Conservation (phyloP, 2,797 vertebrate species). For the Molossus molossus region DNA sequence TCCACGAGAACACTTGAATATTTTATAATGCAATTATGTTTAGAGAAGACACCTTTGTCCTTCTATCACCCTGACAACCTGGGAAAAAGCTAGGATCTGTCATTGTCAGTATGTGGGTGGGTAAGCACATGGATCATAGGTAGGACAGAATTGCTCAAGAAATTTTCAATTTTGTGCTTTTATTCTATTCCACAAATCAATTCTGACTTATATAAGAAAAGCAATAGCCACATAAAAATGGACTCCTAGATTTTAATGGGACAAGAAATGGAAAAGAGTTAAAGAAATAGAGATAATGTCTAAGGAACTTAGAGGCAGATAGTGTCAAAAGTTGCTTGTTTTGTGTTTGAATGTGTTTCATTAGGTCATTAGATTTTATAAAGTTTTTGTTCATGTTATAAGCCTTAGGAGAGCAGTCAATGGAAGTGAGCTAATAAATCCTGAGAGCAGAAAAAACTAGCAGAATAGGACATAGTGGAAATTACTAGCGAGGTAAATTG, state of each 20-base stretch:
- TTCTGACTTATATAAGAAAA: neutral
- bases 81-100: neutral
- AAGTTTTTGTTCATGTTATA: neutral
- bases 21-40: constrained; percentile 57
- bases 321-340: neutral
- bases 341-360: neutral
- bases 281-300: neutral
- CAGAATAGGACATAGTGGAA: neutral
- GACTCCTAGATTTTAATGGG: neutral
- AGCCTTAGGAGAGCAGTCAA: neutral
- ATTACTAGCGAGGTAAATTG: neutral
- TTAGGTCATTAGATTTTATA: neutral
- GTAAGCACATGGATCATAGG: neutral
- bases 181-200: neutral
- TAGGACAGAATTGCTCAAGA: neutral
- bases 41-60: neutral
- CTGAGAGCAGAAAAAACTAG: neutral
- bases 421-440: neutral
- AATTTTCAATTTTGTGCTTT: neutral
- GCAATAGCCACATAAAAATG: neutral
- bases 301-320: neutral
- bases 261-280: neutral
- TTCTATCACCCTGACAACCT: neutral
- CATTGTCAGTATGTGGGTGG: neutral
- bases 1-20: constrained; percentile 60